Evolutionary conservation across 2,888 invertebrate species (phyloP), one percentile per base, ranked within the genome.

Genomic region (Crematogaster levior): DNA sequence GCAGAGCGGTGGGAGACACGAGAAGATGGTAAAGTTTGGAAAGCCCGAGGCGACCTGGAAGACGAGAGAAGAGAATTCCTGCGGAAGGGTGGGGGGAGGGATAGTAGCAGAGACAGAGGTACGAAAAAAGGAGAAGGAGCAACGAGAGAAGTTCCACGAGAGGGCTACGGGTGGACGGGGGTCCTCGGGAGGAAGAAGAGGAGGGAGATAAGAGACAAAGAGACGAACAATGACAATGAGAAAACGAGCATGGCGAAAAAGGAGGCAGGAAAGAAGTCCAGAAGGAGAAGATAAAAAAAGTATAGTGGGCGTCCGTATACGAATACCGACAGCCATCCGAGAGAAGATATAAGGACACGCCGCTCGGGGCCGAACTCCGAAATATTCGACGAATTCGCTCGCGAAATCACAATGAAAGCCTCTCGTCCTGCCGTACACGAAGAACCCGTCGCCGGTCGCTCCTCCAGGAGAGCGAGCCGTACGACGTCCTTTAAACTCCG

Each of bases 21-120:
- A 84, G 85, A 88, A 90, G 89, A 91, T 91, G 91, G 87, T 87
- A 88, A 92, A 92, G 92, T 92, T 92, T 89, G 89, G 85, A 89
- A 89, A 90, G 89, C 91, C 90, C 83, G 87, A 88, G 91, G 89
- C 90, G 85, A 88, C 82, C 86, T 80, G 86, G 68, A 83, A 82
- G 82, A 81, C 79, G 63, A 83, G 81, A 86, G 84, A 80, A 85
- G 86, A 84, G 88, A 86, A 90, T 90, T 90, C 81, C 84, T 79
- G 75, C 74, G 79, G 84, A 83, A 85, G 79, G 86, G 84, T 24
- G 24, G 84, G 84, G 83, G 83, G 85, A 86, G 83, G 86, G 88
- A 86, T 79, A 84, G 88, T 84, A 86, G 86, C 83, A 83, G 70
- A 73, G 84, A 63, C 77, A 75, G 21, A 37, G 37, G 30, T 21